Conservation (phyloP, 2,888 invertebrate genomes). For the Heliconius aoede region DNA sequence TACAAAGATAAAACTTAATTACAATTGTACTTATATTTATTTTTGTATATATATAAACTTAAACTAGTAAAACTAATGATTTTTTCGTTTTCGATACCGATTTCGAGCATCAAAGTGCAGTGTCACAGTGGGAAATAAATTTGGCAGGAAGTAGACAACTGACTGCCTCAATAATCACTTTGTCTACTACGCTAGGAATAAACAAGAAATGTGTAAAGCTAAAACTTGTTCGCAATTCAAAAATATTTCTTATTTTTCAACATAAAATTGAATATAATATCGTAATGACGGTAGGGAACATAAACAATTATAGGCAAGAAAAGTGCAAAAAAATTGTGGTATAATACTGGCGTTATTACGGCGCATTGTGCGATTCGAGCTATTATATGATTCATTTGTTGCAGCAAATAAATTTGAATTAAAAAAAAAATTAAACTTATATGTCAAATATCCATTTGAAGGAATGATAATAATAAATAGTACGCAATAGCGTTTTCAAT, state of each 20-base stretch:
- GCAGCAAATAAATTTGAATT: neutral
- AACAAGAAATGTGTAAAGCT: neutral
- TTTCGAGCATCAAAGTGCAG: too few relatives aligned
- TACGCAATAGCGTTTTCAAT: too few relatives aligned
- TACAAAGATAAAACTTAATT: too few relatives aligned
- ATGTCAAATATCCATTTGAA: too few relatives aligned
- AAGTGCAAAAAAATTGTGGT: neutral
- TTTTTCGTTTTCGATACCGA: too few relatives aligned
- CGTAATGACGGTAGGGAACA: neutral
- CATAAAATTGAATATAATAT: constrained; percentile 3
- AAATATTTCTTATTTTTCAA: neutral
- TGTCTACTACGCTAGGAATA: neutral
- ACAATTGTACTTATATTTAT: too few relatives aligned
- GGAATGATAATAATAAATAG: too few relatives aligned
- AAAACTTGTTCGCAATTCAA: neutral
- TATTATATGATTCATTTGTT: too few relatives aligned
- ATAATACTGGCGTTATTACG: neutral
- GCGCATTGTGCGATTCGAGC: neutral
- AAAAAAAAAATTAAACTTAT: neutral
- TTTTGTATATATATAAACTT: too few relatives aligned
- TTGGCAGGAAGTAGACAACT: too few relatives aligned
- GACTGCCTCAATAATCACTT: neutral
- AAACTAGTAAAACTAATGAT: too few relatives aligned
- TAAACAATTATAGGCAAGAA: neutral
- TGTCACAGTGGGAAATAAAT: too few relatives aligned